A percentile compares a stretch with the other conserved stretches of the same genome.
Conservation (phyloP, 1,140 invertebrate species). For the Eriocheir sinensis region DNA sequence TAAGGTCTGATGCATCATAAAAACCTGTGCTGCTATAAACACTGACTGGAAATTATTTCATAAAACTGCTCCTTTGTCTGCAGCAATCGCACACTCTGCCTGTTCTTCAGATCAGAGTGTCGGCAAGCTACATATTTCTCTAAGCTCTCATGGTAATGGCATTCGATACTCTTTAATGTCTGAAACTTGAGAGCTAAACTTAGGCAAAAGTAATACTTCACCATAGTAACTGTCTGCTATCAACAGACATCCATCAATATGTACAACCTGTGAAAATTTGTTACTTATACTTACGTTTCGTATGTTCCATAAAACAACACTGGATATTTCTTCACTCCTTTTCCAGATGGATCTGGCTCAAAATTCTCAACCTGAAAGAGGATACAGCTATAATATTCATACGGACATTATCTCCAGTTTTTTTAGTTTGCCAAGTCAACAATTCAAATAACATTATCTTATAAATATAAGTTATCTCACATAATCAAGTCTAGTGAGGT, state of each 20-base stretch:
- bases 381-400: slow-evolving; percentile 45
- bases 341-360: slow-evolving; percentile 83
- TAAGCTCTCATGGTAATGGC: slow-evolving; percentile 32
- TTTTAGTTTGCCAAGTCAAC: background rate
- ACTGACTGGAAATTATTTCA: background rate
- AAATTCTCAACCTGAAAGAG: slow-evolving; percentile 86
- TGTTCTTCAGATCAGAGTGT: slow-evolving; percentile 32
- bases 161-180: background rate
- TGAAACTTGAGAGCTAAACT: slow-evolving; percentile 30
- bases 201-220: background rate
- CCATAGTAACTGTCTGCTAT: no score
- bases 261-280: no score
- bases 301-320: slow-evolving; percentile 97
- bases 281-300: slow-evolving; percentile 91
- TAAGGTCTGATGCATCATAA: background rate
- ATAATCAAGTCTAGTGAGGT: no score
- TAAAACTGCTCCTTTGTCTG: background rate
- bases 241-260: no score
- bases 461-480: no score
- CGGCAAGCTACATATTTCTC: slow-evolving; percentile 58
- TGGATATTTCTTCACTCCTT: slow-evolving; percentile 92
- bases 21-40: background rate
- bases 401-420: background rate
- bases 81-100: slow-evolving; percentile 59
- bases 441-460: no score